phyloP scores from a whole-genome alignment of 2,113 vertebrate species.

The Chlamydotis undulata region DNA sequence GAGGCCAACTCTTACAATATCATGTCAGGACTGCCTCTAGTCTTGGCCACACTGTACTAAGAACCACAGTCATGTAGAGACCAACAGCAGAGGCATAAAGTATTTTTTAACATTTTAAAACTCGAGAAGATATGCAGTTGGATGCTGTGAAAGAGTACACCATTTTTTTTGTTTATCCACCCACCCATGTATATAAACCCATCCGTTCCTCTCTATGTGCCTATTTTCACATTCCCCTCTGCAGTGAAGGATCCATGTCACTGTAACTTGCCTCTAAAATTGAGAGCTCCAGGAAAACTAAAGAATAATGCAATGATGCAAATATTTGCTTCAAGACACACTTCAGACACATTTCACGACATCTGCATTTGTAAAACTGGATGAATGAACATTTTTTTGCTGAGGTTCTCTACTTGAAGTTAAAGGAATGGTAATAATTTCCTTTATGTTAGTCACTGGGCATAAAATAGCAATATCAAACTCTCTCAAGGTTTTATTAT shows the following conservation, averaged over 20 bases:
- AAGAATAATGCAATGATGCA: not conserved
- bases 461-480: constrained; percentile 13
- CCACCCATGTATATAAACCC: not conserved
- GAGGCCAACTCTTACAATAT: not conserved
- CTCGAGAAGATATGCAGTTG: not conserved
- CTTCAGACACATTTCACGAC: not conserved
- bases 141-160: not conserved
- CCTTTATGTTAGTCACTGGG: not conserved
- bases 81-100: not conserved
- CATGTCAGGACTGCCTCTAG: not conserved
- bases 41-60: not conserved
- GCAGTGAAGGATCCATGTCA: not conserved
- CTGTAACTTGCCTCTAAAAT: not conserved
- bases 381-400: not conserved
- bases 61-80: not conserved
- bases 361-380: not conserved
- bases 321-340: not conserved
- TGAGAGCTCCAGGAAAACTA: not conserved
- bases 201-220: rapidly evolving
- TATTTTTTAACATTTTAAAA: not conserved
- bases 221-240: not conserved
- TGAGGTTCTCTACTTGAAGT: not conserved
- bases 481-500: not conserved
- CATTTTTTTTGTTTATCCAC: not conserved
- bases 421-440: not conserved